Base-by-base conservation (phyloP, 2,888 invertebrate species). In the Fragum fragum region DNA sequence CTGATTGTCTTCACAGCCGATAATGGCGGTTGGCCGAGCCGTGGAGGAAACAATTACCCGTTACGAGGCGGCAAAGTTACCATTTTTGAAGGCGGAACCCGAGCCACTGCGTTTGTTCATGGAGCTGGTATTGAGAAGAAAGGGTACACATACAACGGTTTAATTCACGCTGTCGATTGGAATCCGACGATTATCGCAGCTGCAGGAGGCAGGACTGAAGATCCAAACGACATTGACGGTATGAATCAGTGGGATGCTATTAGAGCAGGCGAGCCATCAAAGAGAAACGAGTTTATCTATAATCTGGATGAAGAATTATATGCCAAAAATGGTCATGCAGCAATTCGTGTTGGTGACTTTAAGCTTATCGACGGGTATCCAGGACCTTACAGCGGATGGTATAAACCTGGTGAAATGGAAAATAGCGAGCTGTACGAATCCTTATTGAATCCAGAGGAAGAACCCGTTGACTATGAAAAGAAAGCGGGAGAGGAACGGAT, bases 11-110 rank as follows among this genome's bases (percentile, higher is more conserved):
- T 87, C 68, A 86, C 85, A 9, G 59, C 87, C 14, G 87, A 90
- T 86, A 88, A 90, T 66, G 95, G 95, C 5, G 95, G 94, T 1
- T 91, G 91, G 55, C 87, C 91, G 0, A 14, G 7, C 11, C 81
- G 81, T 21, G 90, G 87, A 29, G 32, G 32, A 6, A 95, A 94
- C 71, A 95, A 95, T 88, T 93, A 89, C 76, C 95, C 95, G 1
- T 88, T 95, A 1, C 88, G 95, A 28, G 95, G 95, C 3, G 94
- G 92, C 28, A 99, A 99, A 94, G 89, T 91, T 28, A 98, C 98
- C 0, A 94, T 98, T 0, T 99, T 97, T 97, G 99, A 99, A 95
- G 99, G 99, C 9, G 95, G 95, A 1, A 95, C 95, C 0, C 89
- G 94, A 77, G 95, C 94, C 0, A 91, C 92, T 2, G 94, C 94